These are phyloP conservation scores for Noctua comes DNA, from an alignment of 2,888 invertebrate genomes.

Conservation along the genomic window DNA sequence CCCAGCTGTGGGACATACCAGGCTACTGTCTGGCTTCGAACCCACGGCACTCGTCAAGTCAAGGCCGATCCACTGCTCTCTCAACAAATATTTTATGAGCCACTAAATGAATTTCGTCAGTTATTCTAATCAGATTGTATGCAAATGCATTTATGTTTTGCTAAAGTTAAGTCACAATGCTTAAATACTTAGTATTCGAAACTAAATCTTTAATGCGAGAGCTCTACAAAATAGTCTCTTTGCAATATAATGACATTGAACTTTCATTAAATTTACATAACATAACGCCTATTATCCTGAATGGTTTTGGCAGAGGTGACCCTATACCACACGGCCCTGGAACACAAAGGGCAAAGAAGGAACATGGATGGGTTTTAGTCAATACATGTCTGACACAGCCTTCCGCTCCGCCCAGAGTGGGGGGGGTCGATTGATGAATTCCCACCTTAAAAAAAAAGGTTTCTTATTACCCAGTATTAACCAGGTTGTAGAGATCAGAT, in stretches of 20 bases:
- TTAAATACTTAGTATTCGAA: neutral
- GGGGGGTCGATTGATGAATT: too few species aligned
- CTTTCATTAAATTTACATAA: neutral
- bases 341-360: too few species aligned
- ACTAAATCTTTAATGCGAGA: neutral
- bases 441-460: too few species aligned
- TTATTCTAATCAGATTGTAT: neutral
- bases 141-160: neutral
- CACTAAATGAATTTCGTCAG: neutral
- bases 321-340: too few species aligned
- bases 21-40: neutral
- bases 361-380: too few species aligned
- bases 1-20: too few species aligned
- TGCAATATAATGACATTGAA: neutral
- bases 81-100: neutral
- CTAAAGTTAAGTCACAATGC: neutral
- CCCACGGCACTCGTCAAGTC: neutral
- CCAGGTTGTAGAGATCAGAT: neutral
- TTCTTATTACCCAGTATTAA: neutral
- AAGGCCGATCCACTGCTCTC: neutral
- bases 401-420: too few species aligned
- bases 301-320: too few species aligned
- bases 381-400: too few species aligned
- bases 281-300: neutral
- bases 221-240: neutral